Base-by-base conservation (phyloP, 2,113 vertebrate genomes). In the Albula goreensis region DNA sequence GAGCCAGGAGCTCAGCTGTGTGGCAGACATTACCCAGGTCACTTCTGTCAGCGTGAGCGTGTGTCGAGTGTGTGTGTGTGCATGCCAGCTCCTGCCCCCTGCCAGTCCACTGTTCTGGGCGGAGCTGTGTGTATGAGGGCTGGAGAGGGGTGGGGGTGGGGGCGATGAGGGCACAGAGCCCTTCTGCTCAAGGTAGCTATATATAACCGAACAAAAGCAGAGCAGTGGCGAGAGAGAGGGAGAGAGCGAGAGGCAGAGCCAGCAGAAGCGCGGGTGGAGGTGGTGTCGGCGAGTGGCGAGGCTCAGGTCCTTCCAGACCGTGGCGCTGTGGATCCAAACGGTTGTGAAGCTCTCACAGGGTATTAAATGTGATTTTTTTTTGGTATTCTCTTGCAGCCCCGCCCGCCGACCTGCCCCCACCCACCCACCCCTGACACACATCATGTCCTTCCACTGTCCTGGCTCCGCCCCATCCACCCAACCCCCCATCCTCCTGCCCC, bases 11-110 rank as follows among this genome's bases (percentile, higher is more conserved):
- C n/a, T 9, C 70, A 74, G 70, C 70, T 74, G 70, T 31, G 31
- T 10, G 22, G 31, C 70, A 74, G 70, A 74, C 70, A 74, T 74
- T n/a, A 8, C n/a, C 70, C n/a, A 22, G 70, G 70, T 25, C 70
- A 74, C 70, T n/a, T 31, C 70, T 74, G n/a, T 74, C 8, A 60
- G 81, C 9, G 17, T 80, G 5, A 3, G 50, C 17, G 53, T 49
- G 50, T 84, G 63, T 85, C 84, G 88, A 9, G 84, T 80, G 87
- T 63, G 70, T 83, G 17, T 83, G 81, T 78, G 50, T 53, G 60
- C 51, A 17, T 31, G 77, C 50, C 50, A 0, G 4, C 11, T 13
- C 12, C 25, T 41, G 31, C 31, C 31, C 52, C 25, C 41, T 41
- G 13, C 56, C 80, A 51, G 80, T 74, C 4, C n/a, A 60, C 78